Evolutionary conservation across 2,113 vertebrate species (phyloP), one percentile per base, ranked within the genome.

Genomic region (Stigmatopora argus): DNA sequence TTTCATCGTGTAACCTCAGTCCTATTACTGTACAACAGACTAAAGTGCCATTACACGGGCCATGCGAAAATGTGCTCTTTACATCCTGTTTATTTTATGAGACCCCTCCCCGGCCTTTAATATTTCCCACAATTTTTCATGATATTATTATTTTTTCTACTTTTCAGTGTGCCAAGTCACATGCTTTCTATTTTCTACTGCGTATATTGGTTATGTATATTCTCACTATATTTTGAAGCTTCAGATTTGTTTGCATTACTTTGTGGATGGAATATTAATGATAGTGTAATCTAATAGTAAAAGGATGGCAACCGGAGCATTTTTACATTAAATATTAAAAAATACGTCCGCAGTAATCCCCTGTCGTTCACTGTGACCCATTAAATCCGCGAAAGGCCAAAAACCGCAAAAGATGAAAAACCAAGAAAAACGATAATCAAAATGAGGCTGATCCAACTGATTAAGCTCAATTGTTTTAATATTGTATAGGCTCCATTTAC

Each of bases 1-100:
- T 75, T 38, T 60, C 75, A 77, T 83, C 63, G 35, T 34, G 59
- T 53, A 62, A 21, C 0, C 41, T 9, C 44, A 69, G 47, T 64
- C 58, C 51, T 79, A 65, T 78, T 53, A 77, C 62, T 65, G 58
- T 23, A 23, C 21, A 47, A 47, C 45, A 47, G 10, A 15, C 13
- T 47, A 1, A 0, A 14, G 62, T 53, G 4, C 12, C 12, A 26
- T 12, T 55, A 13, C 19, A 12, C 8, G 19, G 10, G n/a, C 49
- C 12, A 8, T 53, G 47, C 48, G 18, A 17, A n/a, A 49, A 49
- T 49, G 1, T 49, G 52, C 21, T 55, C 52, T 1, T 23, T 55
- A 14, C 19, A 21, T 9, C 13, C 12, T 23, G 35, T 38, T 5
- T 38, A 38, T 55, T 55, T 21, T 21, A 26, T 55, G 52, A 13